These are phyloP conservation scores for Apostichopus parvimensis DNA, from an alignment of 35 echinoderm and acorn worm species.

Conservation along the genomic window DNA sequence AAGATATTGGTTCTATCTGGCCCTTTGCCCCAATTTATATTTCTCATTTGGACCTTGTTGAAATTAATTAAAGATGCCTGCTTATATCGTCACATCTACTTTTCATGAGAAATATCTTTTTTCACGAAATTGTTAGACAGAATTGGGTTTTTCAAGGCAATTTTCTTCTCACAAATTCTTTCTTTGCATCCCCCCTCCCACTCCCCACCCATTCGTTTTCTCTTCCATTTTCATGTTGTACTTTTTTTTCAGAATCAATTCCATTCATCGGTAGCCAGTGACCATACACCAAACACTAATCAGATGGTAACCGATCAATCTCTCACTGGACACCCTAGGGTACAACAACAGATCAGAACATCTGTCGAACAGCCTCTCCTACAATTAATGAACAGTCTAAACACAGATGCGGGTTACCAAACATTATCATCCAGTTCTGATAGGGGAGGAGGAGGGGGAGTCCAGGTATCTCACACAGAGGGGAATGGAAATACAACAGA, in stretches of 20 bases:
- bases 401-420: slow-evolving; percentile 14
- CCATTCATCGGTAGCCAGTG: neutral
- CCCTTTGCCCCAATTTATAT: too few relatives aligned
- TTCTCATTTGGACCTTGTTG: too few relatives aligned
- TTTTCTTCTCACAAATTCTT: too few relatives aligned
- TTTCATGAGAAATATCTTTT: too few relatives aligned
- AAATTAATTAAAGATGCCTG: too few relatives aligned
- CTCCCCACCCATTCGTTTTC: too few relatives aligned
- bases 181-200: too few relatives aligned
- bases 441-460: neutral
- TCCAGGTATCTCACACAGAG: neutral
- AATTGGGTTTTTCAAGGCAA: too few relatives aligned
- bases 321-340: neutral
- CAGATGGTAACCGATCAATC: neutral
- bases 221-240: neutral
- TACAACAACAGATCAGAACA: neutral
- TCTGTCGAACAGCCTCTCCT: slow-evolving; percentile 7
- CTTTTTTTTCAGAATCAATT: slow-evolving; percentile 3
- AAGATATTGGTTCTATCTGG: too few relatives aligned
- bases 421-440: neutral
- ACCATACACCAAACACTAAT: neutral
- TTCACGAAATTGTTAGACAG: too few relatives aligned
- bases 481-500: neutral
- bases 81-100: too few relatives aligned
- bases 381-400: neutral